Conservation (phyloP, 2,888 invertebrate species). For the Drosophila rubida region DNA sequence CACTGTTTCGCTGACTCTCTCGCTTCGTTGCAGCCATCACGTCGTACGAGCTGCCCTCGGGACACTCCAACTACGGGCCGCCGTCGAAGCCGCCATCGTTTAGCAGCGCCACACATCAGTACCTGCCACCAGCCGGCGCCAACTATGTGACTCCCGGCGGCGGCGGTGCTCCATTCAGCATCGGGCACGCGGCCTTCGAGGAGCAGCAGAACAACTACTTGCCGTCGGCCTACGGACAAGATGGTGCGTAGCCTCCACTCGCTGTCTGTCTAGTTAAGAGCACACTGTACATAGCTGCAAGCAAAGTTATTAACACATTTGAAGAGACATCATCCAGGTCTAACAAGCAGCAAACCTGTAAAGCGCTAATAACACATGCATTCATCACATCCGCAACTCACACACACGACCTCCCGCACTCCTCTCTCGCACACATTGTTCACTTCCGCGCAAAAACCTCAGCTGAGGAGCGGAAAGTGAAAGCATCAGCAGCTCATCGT, state of each 20-base stretch:
- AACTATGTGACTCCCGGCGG: constrained; percentile 59
- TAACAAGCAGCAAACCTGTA: constrained; percentile 30
- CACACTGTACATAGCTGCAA: constrained; percentile 13
- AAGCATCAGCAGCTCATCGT: constrained; percentile 62
- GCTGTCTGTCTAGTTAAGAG: not conserved
- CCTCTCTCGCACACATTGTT: not conserved
- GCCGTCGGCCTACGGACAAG: constrained; percentile 83
- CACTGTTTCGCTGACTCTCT: constrained; percentile 9
- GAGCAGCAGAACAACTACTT: constrained; percentile 83
- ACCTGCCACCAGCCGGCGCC: constrained; percentile 81
- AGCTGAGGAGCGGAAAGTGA: constrained; percentile 63
- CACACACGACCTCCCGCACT: not conserved
- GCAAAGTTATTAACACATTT: constrained; percentile 21
- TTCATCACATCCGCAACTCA: constrained; percentile 4
- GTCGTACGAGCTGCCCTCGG: constrained; percentile 83
- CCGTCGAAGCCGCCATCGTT: constrained; percentile 83
- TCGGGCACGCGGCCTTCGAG: constrained; percentile 83
- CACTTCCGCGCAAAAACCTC: constrained; percentile 57
- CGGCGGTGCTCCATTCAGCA: constrained; percentile 81
- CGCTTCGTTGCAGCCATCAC: constrained; percentile 78
- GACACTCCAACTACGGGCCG: constrained; percentile 83
- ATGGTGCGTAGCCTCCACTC: constrained; percentile 79
- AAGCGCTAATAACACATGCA: constrained; percentile 8
- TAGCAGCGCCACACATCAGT: constrained; percentile 83
- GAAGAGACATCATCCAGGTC: constrained; percentile 18